These are phyloP conservation scores for Acrobasis suavella DNA, from an alignment of 2,888 invertebrate species.

Conservation along the genomic window DNA sequence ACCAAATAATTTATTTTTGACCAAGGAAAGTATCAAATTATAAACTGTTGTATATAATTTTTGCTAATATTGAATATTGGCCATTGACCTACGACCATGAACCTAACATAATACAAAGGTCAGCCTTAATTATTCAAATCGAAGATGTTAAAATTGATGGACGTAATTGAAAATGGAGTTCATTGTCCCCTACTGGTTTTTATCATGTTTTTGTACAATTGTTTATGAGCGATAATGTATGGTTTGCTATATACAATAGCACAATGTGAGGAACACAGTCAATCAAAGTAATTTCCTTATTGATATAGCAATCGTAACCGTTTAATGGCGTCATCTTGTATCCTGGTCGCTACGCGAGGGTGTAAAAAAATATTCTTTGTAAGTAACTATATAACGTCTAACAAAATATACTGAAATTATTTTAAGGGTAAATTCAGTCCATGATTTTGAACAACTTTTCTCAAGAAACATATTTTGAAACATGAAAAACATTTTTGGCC, in stretches of 20 bases:
- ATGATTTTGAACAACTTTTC: too few species aligned
- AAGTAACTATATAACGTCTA: too few species aligned
- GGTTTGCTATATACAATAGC: not conserved
- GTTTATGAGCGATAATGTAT: not conserved
- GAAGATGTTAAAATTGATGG: not conserved
- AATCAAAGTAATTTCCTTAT: slow-evolving; percentile 14
- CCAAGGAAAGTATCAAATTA: too few species aligned
- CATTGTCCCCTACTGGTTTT: not conserved
- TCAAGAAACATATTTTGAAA: too few species aligned
- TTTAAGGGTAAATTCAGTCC: too few species aligned
- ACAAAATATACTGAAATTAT: too few species aligned
- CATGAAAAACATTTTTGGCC: too few species aligned
- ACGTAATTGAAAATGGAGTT: slow-evolving; percentile 9
- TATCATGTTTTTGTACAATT: slow-evolving; percentile 9
- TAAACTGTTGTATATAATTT: too few species aligned
- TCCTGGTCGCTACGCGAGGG: not conserved
- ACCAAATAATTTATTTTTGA: too few species aligned
- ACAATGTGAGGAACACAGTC: not conserved
- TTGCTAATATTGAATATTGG: not conserved
- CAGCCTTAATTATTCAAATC: slow-evolving; percentile 15
- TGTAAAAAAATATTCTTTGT: not conserved
- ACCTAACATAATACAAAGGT: slow-evolving; percentile 7
- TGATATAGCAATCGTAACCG: slow-evolving; percentile 2
- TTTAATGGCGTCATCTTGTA: not conserved
- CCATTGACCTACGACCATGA: slow-evolving; percentile 19